Evolutionary conservation across 1,140 invertebrate genomes (phyloP), one percentile per base, ranked within the genome.

Genomic region (Drosophila hydei): DNA sequence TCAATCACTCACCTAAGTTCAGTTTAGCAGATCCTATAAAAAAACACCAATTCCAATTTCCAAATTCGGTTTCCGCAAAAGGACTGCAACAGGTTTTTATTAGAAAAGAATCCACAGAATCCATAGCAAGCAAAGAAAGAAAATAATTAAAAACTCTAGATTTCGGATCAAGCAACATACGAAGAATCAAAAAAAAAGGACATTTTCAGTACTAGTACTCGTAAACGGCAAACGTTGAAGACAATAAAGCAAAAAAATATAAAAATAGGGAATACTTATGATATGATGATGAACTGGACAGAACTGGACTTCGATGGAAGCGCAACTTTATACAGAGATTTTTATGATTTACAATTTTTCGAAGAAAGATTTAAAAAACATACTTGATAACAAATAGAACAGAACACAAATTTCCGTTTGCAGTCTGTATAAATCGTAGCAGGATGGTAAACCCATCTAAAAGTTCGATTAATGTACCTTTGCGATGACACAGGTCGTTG

Each of bases 181-280:
- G 47, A 59, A 45, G 27, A 68, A 72, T 61, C 64, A 74, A 62
- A 85, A 42, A 8, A 7, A 16, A 11, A 18, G 73, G 54, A 52
- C 75, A 43, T 62, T 74, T 75, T 77, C 42, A 19, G 71, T 5
- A 40, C 38, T 40, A 59, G 73, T 70, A 60, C 60, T 77, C 73
- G 61, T 68, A 77, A 70, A 76, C 50, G 58, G 69, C 68, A 79
- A 80, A 72, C 59, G 81, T 75, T 80, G 78, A 87, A 87, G 81
- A 87, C 81, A 87, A 87, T 87, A 87, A 87, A 71, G 81, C 60
- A 77, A 47, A 88, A 64, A 50, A 62, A 58, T 27, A 56, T 23
- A 65, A 65, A 56, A 42, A 64, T 52, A 64, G 75, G 58, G 74
- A 68, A 75, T 72, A 74, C 73, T 79, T 71, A 83, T 75, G 61